A percentile compares a stretch with the other conserved stretches of the same genome.
These are phyloP conservation scores for Mamestra brassicae DNA, from an alignment of 2,888 invertebrate species.

Conservation along the genomic window DNA sequence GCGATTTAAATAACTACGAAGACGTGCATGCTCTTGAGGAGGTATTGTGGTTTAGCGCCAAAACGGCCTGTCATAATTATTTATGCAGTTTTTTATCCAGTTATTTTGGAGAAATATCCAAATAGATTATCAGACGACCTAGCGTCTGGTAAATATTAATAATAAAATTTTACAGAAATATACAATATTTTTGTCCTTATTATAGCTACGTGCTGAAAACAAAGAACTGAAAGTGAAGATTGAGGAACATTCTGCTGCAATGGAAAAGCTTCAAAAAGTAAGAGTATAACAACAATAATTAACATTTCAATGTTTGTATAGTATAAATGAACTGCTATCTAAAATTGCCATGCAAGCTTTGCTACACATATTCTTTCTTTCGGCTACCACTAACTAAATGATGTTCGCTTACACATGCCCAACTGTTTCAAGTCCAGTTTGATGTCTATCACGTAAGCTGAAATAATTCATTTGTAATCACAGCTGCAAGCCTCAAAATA, in stretches of 20 bases:
- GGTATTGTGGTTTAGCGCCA: constrained; percentile 85
- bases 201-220: constrained; percentile 83
- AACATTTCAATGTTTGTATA: neutral
- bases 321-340: neutral
- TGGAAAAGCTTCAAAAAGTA: constrained; percentile 83
- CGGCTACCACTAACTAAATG: neutral
- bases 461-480: neutral
- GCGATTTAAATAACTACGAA: constrained; percentile 83
- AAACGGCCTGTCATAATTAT: constrained; percentile 64
- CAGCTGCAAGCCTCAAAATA: neutral
- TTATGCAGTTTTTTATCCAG: neutral
- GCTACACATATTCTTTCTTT: neutral
- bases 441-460: neutral
- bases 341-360: neutral
- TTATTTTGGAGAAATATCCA: neutral
- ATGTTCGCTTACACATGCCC: neutral
- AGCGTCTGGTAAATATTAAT: neutral
- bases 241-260: constrained; percentile 74
- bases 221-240: constrained; percentile 78
- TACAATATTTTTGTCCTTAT: neutral
- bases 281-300: constrained; percentile 61
- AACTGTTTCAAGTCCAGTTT: neutral
- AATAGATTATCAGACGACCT: neutral
- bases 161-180: too few relatives aligned
- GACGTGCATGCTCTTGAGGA: constrained; percentile 77